A percentile compares a stretch with the other conserved stretches of the same genome.
phyloP scores from a whole-genome alignment of 1,140 invertebrate species.

The Dendrolimus kikuchii region DNA sequence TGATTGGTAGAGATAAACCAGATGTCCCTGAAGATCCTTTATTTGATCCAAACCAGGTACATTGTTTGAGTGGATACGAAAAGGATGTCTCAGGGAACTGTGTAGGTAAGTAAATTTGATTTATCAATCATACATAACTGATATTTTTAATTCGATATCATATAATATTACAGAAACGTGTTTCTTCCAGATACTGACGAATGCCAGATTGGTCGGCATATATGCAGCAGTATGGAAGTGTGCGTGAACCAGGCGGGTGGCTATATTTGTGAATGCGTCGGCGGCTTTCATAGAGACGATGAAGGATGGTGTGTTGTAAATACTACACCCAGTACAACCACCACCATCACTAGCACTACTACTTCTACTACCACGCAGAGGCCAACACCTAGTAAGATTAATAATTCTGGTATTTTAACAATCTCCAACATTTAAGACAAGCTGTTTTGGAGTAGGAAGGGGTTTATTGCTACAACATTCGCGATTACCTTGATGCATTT shows the following conservation, averaged over 20 bases:
- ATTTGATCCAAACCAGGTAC: conserved; percentile 35
- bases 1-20: conserved; percentile 31
- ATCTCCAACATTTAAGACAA: no score
- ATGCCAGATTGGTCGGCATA: conserved; percentile 84
- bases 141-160: neutral
- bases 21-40: conserved; percentile 20
- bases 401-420: neutral
- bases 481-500: neutral
- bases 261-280: conserved; percentile 69
- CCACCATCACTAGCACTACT: conserved; percentile 13
- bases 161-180: neutral
- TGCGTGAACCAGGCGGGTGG: conserved; percentile 84
- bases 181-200: conserved; percentile 89
- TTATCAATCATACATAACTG: neutral
- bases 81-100: conserved; percentile 47
- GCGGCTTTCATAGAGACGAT: conserved; percentile 45
- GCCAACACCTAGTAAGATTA: conserved; percentile 6
- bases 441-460: no score
- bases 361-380: conserved; percentile 20
- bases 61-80: conserved; percentile 54
- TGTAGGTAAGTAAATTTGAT: conserved; percentile 37
- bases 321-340: conserved; percentile 16
- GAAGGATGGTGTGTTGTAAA: conserved; percentile 41
- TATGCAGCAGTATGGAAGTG: conserved; percentile 83
- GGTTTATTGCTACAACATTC: no score